Conservation (phyloP, 2,797 vertebrate species). For the Lepilemur septentrionalis region DNA sequence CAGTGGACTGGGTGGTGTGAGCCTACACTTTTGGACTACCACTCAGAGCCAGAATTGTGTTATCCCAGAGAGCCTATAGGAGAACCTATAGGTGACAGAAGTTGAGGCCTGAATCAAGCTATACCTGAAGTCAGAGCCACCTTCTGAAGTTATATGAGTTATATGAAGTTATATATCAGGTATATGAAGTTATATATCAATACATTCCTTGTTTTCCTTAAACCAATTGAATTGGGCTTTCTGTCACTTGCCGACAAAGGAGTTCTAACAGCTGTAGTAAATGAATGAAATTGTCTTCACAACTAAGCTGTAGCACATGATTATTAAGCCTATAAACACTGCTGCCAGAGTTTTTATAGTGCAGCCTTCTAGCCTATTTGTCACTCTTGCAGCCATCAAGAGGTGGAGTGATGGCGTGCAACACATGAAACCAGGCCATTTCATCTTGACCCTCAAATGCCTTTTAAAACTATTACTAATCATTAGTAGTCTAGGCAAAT, state of each 20-base stretch:
- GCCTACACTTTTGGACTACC: not conserved
- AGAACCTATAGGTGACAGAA: not conserved
- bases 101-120: not conserved
- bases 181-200: not conserved
- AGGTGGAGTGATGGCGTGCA: not conserved
- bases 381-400: not conserved
- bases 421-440: not conserved
- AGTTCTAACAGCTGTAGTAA: not conserved
- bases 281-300: not conserved
- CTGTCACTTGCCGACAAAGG: not conserved
- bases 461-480: conserved; percentile 9
- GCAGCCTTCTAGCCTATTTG: not conserved
- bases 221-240: not conserved
- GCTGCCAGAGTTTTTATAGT: too few relatives aligned
- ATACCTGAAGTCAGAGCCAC: not conserved
- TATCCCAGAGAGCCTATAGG: not conserved
- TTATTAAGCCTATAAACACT: not conserved
- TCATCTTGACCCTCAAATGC: not conserved
- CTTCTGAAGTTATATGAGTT: not conserved
- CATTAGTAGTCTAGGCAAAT: not conserved
- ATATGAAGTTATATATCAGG: too few relatives aligned
- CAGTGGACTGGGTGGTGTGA: not conserved
- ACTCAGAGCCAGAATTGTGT: not conserved
- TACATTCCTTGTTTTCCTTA: not conserved
- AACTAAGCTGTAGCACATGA: not conserved